A percentile compares a stretch with the other conserved stretches of the same genome.
phyloP scores from a whole-genome alignment of 1,140 invertebrate species.

The Cyclina sinensis region DNA sequence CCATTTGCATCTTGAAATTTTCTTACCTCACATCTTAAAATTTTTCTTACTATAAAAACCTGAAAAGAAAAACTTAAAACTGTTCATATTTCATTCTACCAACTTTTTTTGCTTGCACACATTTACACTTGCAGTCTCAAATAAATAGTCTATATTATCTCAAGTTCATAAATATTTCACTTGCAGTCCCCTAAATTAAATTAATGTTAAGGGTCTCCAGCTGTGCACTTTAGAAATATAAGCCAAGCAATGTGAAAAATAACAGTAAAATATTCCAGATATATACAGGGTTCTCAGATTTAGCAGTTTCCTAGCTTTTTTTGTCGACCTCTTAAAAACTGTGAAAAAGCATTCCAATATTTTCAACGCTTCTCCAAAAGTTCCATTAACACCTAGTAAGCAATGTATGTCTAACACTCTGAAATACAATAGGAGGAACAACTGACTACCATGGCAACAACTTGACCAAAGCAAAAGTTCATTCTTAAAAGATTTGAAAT shows the following conservation, averaged over 20 bases:
- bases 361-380: not conserved
- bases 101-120: no score
- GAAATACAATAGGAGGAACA: no score
- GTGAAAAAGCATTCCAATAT: not conserved
- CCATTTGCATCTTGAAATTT: not conserved
- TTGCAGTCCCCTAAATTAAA: not conserved
- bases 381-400: slow-evolving; percentile 19
- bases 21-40: slow-evolving; percentile 1
- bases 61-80: no score
- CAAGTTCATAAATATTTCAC: not conserved
- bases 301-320: not conserved
- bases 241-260: not conserved
- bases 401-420: not conserved
- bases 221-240: not conserved
- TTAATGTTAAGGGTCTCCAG: not conserved
- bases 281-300: not conserved
- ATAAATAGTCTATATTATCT: not conserved
- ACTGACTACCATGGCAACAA: no score
- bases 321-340: not conserved
- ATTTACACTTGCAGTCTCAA: not conserved
- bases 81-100: no score
- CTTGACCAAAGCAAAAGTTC: no score
- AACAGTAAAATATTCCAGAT: slow-evolving; percentile 29
- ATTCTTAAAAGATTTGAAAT: no score
- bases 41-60: no score